Evolutionary conservation across 2,888 invertebrate genomes (phyloP), one percentile per base, ranked within the genome.

Genomic region (Drosophila mimica): DNA sequence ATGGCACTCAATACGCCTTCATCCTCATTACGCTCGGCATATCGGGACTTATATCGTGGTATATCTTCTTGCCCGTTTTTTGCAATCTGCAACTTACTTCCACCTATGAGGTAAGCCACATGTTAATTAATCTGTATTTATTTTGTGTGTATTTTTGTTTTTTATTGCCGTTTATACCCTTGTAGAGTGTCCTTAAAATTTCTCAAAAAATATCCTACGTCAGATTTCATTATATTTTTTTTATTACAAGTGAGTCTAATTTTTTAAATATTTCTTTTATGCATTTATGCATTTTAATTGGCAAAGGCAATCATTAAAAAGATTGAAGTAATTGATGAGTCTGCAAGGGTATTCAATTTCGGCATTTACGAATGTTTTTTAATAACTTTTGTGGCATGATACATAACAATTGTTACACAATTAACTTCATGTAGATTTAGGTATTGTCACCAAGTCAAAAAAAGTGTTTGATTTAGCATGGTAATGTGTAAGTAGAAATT

Each of bases 1-100:
- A 96, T 84, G 97, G 97, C 1, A 96, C 96, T 8, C 95, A 96
- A 68, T 97, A 96, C 90, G 92, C 95, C 11, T 96, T 95, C 90
- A 94, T 95, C n/a, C 80, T 92, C 15, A 62, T 92, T 31, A 91
- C 92, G 0, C 70, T 93, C 76, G 81, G 83, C 34, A 71, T 93
- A 25, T 92, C 95, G 2, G 92, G 94, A 28, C 94, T 95, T 3
- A 94, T 95, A 20, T 82, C 95, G 3, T 94, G 95, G 66, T 93
- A 93, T 62, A 94, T 96, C 25, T 96, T 95, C 89, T 92, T 96
- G 67, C 96, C 96, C 0, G 96, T 96, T 0, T 95, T 96, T 83
- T 95, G 96, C 82, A 95, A 96, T 77, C 93, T 96, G 5, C 94
- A 95, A 87, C 91, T 97, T 20, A 96, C 96, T 40, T 96, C 96